phyloP scores from a whole-genome alignment of 2,797 vertebrate genomes.

The Enteromius thamalakanensis region DNA sequence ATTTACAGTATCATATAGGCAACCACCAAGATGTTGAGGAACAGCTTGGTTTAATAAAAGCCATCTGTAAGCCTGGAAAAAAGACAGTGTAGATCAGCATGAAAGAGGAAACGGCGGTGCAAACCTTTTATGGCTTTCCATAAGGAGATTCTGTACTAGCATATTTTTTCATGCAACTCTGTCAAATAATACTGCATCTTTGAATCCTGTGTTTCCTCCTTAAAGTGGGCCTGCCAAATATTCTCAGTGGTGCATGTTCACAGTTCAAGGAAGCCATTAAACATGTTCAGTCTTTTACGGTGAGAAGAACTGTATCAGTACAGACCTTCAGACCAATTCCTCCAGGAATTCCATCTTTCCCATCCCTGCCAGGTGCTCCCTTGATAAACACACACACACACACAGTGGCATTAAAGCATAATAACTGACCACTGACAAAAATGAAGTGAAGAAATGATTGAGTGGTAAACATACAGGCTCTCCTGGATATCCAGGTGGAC shows the following conservation, averaged over 20 bases:
- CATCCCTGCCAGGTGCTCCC: conserved; percentile 87
- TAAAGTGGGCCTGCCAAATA: conserved; percentile 44
- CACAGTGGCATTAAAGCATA: conserved; percentile 8
- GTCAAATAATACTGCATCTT: conserved; percentile 59
- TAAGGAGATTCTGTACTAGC: conserved; percentile 31
- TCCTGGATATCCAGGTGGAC: conserved; percentile 86
- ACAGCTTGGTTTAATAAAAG: conserved; percentile 53
- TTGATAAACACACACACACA: conserved; percentile 64
- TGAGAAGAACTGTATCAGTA: conserved; percentile 36
- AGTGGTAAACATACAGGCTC: conserved; percentile 78
- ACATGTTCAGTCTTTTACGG: conserved; percentile 16
- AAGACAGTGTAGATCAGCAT: conserved; percentile 30
- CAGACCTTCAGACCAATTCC: conserved; percentile 88
- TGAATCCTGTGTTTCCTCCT: conserved; percentile 43
- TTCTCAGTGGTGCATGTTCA: conserved; percentile 36
- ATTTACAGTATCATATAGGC: conserved; percentile 45
- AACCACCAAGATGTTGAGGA: conserved; percentile 39
- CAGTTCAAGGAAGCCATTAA: conserved; percentile 48
- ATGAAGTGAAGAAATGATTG: not conserved
- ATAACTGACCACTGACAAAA: not conserved
- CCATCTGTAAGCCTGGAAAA: conserved; percentile 54
- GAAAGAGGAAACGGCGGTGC: conserved; percentile 55
- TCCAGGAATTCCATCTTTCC: conserved; percentile 86
- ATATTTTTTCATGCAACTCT: conserved; percentile 56
- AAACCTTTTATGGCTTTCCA: conserved; percentile 46